phyloP scores from a whole-genome alignment of 1,140 invertebrate species.

The Polyergus mexicanus region DNA sequence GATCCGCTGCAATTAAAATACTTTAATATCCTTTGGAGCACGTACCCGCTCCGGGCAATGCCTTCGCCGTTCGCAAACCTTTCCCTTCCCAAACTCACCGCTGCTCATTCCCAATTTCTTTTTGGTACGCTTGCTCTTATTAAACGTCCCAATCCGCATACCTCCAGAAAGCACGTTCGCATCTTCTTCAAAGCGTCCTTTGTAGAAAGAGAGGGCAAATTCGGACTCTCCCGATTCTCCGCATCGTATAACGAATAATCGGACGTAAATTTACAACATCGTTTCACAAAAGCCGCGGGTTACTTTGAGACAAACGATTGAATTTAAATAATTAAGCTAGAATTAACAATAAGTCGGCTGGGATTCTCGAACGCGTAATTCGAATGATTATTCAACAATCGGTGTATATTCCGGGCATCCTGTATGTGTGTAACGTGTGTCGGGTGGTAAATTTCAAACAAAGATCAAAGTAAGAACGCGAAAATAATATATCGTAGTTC shows the following conservation, averaged over 20 bases:
- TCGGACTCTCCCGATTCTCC: conserved; percentile 26
- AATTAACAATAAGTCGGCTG: background rate
- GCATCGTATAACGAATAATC: conserved; percentile 17
- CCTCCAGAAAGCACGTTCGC: conserved; percentile 68
- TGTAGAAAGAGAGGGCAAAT: conserved; percentile 30
- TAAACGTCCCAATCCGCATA: conserved; percentile 72
- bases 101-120: conserved; percentile 69
- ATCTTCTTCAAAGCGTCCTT: conserved; percentile 69
- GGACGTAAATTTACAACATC: conserved; percentile 31
- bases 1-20: conserved; percentile 79
- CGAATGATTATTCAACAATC: background rate
- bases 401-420: background rate
- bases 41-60: conserved; percentile 72
- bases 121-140: conserved; percentile 71
- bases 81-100: conserved; percentile 39
- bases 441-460: background rate
- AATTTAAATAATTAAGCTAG: conserved; percentile 23
- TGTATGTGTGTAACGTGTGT: background rate
- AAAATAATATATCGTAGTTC: conserved; percentile 70
- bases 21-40: conserved; percentile 79
- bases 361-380: background rate
- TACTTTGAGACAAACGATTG: conserved; percentile 40
- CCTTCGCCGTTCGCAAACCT: conserved; percentile 57
- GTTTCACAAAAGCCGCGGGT: conserved; percentile 8
- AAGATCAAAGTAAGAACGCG: conserved; percentile 31